phyloP scores from a whole-genome alignment of 2,888 invertebrate species.

The Cremastinae sp. region DNA sequence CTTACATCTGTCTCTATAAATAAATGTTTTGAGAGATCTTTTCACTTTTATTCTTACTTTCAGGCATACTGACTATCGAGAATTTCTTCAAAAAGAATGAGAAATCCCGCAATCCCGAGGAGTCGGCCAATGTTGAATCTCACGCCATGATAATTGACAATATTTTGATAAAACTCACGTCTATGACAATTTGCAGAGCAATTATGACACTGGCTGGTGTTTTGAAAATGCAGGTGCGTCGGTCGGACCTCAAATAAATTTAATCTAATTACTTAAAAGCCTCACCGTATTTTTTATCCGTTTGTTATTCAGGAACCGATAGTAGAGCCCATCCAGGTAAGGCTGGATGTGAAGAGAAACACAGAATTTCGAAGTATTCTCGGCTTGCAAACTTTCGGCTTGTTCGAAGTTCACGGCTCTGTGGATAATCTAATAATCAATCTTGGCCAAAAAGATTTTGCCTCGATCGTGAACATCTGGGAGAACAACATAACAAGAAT shows the following conservation, averaged over 20 bases:
- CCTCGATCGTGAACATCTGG: slow-evolving; percentile 87
- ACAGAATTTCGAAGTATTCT: slow-evolving; percentile 80
- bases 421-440: slow-evolving; percentile 86
- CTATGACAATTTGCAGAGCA: slow-evolving; percentile 86
- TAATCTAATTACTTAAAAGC: background rate
- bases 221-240: slow-evolving; percentile 85
- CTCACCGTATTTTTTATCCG: too few relatives aligned
- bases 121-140: slow-evolving; percentile 49
- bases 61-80: slow-evolving; percentile 88
- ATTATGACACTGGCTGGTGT: slow-evolving; percentile 88
- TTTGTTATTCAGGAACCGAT: slow-evolving; percentile 84
- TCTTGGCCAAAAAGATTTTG: slow-evolving; percentile 88
- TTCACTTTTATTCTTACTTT: slow-evolving; percentile 31
- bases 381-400: slow-evolving; percentile 69
- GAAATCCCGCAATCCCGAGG: slow-evolving; percentile 52
- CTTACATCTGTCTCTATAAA: background rate
- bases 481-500: slow-evolving; percentile 85
- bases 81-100: slow-evolving; percentile 88
- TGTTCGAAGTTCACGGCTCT: slow-evolving; percentile 85
- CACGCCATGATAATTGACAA: slow-evolving; percentile 83
- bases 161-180: slow-evolving; percentile 85
- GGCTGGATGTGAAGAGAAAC: slow-evolving; percentile 87
- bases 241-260: background rate
- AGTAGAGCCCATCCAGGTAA: slow-evolving; percentile 87
- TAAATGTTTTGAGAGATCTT: slow-evolving; percentile 1